phyloP scores from a whole-genome alignment of 2,888 invertebrate genomes.

The Lasioglossum marginatum region DNA sequence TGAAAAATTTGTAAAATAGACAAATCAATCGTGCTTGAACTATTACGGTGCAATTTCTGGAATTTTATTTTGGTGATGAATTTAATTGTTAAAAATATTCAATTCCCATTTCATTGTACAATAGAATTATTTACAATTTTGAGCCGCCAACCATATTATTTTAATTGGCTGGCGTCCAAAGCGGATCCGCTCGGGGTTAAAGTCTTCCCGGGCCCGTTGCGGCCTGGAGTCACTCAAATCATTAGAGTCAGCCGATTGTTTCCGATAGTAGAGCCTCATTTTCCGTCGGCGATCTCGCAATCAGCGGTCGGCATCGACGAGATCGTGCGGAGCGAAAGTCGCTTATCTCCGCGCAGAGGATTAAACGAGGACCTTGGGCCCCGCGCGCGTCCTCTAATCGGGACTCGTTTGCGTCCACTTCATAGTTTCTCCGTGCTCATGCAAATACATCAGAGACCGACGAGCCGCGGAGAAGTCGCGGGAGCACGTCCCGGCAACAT shows the following conservation, averaged over 20 bases:
- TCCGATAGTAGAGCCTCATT: background rate
- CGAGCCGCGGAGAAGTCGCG: slow-evolving; percentile 60
- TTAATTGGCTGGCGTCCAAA: background rate
- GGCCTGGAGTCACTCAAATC: background rate
- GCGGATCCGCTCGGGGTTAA: background rate
- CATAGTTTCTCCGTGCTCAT: slow-evolving; percentile 58
- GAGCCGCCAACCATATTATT: background rate
- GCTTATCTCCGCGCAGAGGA: background rate
- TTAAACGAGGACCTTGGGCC: slow-evolving; percentile 3
- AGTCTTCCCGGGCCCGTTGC: background rate
- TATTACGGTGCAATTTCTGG: background rate
- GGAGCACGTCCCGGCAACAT: slow-evolving; percentile 67
- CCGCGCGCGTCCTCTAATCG: slow-evolving; percentile 45
- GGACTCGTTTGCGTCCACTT: slow-evolving; percentile 63
- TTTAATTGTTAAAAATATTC: too few relatives aligned
- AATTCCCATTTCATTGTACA: too few relatives aligned
- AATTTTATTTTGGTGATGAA: background rate
- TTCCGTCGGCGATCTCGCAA: background rate
- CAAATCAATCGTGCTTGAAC: too few relatives aligned
- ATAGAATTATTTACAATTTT: background rate
- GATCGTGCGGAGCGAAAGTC: slow-evolving; percentile 8
- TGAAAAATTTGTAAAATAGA: too few relatives aligned
- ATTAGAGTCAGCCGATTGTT: slow-evolving; percentile 1
- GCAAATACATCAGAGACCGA: slow-evolving; percentile 44
- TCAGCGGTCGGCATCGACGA: background rate